phyloP scores from a whole-genome alignment of 2,888 invertebrate genomes.

The Orthosia gracilis region DNA sequence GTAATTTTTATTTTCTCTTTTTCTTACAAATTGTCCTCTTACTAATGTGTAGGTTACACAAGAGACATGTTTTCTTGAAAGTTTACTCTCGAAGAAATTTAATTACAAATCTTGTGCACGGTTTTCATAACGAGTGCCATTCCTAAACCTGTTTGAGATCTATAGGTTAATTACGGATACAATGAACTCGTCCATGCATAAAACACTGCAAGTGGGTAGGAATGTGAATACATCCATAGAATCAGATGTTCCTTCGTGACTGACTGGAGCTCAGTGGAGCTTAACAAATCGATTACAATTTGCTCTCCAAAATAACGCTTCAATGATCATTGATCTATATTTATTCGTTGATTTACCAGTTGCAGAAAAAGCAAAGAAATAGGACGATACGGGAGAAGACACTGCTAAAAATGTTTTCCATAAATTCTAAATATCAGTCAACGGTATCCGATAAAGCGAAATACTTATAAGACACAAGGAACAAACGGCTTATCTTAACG shows the following conservation, averaged over 20 bases:
- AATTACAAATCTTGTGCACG: constrained; percentile 27
- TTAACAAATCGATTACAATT: constrained; percentile 41
- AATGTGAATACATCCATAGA: constrained; percentile 61
- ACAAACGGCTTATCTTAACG: constrained; percentile 35
- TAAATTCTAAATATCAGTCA: background rate
- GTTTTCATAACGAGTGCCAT: constrained; percentile 29
- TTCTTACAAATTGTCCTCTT: constrained; percentile 30
- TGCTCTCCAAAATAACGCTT: constrained; percentile 56
- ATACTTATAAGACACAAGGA: background rate
- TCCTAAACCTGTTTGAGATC: constrained; percentile 57
- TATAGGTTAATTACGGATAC: constrained; percentile 56
- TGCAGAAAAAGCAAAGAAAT: constrained; percentile 12
- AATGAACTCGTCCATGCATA: constrained; percentile 57
- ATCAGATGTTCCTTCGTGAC: constrained; percentile 43
- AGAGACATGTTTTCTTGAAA: constrained; percentile 35
- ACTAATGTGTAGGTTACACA: constrained; percentile 11
- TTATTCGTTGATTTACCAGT: constrained; percentile 29
- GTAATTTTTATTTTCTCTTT: constrained; percentile 11
- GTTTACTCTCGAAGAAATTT: constrained; percentile 27
- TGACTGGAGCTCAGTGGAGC: constrained; percentile 40
- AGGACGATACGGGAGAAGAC: background rate
- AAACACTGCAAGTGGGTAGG: constrained; percentile 61
- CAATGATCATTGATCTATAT: constrained; percentile 38
- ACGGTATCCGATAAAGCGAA: background rate
- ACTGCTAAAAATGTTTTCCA: background rate